Base-by-base conservation (phyloP, 2,113 vertebrate genomes). In the Zonotrichia leucophrys region DNA sequence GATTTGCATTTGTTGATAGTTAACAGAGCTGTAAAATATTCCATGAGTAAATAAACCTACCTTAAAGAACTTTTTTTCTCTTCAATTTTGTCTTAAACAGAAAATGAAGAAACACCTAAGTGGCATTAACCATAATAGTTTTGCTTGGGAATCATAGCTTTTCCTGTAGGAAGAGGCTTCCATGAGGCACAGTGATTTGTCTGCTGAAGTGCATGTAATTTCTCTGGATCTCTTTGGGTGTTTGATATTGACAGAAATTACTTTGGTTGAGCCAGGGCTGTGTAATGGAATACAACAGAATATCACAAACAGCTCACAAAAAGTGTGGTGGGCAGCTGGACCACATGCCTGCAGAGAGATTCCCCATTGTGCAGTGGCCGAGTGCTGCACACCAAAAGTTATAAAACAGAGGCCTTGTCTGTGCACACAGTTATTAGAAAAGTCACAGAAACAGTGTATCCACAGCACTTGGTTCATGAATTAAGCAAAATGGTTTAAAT, bases 401-500 rank as follows among this genome's bases (percentile, higher is more conserved):
- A 76, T 12, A 82, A 87, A 95, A 89, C 2, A 83, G 31, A 60
- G 66, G 58, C 70, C 58, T 93, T 92, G 46, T 73, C 46, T 44
- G 9, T 49, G 18, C 41, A 33, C 42, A 46, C 20, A 44, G 33
- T 49, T 79, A 68, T 42, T 69, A 87, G 63, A 56, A 75, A 82
- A 82, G 19, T 79, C 46, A 82, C 19, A 87, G 78, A 60, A 83
- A 47, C 39, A 25, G 21, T 73, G 72, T 83, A 87, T 55, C 31
- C 63, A 64, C 53, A 90, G 66, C 22, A 39, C 21, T 73, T 3
- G 5, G 39, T 87, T 84, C 22, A 68, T 12, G 58, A 87, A 89
- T 87, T 79, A 95, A 93, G 50, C 30, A 94, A 94, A 91, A 88
- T 23, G 5, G 42, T 85, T 94, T 87, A 74, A 85, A 94, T 74